A percentile compares a stretch with the other conserved stretches of the same genome.
Conservation (phyloP, 1,140 invertebrate species). For the Philotrypesis tridentata region DNA sequence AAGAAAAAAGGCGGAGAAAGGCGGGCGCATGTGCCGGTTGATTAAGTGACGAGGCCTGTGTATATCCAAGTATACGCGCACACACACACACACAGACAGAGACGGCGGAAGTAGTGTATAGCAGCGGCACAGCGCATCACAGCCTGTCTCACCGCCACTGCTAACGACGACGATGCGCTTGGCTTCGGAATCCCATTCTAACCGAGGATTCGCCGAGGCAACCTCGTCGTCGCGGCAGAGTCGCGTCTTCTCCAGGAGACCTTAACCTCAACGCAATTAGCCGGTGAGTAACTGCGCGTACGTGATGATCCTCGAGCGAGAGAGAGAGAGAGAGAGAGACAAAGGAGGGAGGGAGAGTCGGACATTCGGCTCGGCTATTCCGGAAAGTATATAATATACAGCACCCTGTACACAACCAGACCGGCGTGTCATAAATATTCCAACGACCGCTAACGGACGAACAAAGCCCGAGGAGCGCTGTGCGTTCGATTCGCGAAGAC, state of each 20-base stretch:
- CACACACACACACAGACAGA: too few species aligned
- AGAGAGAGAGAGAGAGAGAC: neutral
- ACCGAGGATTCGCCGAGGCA: constrained; percentile 17
- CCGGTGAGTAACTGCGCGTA: constrained; percentile 27
- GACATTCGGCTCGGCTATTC: neutral
- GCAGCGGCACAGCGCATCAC: too few species aligned
- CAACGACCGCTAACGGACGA: neutral
- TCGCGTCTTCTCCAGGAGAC: constrained; percentile 34
- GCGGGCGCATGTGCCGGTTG: neutral
- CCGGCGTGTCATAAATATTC: neutral
- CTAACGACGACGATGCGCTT: constrained; percentile 41
- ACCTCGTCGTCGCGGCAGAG: constrained; percentile 23
- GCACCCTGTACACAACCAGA: too few species aligned
- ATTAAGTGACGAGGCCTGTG: neutral
- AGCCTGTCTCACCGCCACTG: neutral
- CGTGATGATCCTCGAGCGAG: too few species aligned
- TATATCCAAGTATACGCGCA: too few species aligned
- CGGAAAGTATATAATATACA: neutral
- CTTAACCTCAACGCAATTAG: constrained; percentile 38
- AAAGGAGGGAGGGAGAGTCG: neutral
- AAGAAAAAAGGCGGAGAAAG: neutral
- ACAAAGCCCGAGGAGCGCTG: neutral
- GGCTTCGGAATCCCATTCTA: neutral
- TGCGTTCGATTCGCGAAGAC: too few species aligned
- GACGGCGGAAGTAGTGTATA: neutral